Evolutionary conservation across 2,797 vertebrate genomes (phyloP).

Genomic region (Staurois parvus): DNA sequence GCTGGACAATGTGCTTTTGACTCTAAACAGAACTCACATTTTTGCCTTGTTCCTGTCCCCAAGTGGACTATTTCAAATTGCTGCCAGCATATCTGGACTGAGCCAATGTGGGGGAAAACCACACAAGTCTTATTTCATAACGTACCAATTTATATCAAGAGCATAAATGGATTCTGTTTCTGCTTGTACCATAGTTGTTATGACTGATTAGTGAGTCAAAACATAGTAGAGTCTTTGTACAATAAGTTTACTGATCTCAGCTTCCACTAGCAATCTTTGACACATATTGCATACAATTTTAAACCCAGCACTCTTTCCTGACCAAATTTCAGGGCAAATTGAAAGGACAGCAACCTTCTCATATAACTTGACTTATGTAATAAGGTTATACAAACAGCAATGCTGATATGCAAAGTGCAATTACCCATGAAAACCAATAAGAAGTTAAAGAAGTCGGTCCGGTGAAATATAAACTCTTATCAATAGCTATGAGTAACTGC

Average conservation of each 20-base stretch:
- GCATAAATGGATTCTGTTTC: conserved; percentile 1
- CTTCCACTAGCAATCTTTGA: neutral
- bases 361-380: too few species aligned
- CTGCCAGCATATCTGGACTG: conserved; percentile 30
- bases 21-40: conserved; percentile 26
- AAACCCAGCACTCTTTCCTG: neutral
- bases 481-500: too few species aligned
- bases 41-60: conserved; percentile 43
- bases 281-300: neutral
- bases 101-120: conserved; percentile 22
- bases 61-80: conserved; percentile 40
- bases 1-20: conserved; percentile 51
- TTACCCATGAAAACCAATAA: too few species aligned
- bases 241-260: neutral
- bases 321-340: neutral
- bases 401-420: too few species aligned
- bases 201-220: conserved; percentile 47
- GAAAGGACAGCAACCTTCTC: too few species aligned
- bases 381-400: too few species aligned
- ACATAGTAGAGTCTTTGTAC: conserved; percentile 15
- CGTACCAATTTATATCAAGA: conserved; percentile 30
- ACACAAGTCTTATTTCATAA: conserved; percentile 34
- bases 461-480: too few species aligned
- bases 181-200: neutral
- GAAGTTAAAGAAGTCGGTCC: too few species aligned